Percentiles rank a stretch among this genome's conserved stretches.
phyloP scores from a whole-genome alignment of 2,113 vertebrate genomes.

The Galeopterus variegatus region DNA sequence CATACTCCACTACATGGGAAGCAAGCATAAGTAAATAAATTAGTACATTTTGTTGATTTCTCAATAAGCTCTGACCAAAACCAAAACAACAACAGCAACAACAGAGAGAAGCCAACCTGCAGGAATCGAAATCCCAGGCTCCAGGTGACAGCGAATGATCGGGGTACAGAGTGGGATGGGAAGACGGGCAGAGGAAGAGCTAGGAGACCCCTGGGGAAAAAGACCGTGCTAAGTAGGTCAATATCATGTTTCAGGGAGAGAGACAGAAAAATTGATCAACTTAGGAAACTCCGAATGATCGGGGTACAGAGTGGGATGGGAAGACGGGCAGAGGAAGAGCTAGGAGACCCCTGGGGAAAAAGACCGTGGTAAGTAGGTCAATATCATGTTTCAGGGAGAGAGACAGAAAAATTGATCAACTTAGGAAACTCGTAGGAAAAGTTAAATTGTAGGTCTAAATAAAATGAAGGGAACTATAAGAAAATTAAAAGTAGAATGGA shows the following conservation, averaged over 20 bases:
- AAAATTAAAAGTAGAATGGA: not conserved
- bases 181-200: rapidly evolving
- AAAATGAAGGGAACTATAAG: not conserved
- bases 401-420: not conserved
- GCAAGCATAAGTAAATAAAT: not conserved
- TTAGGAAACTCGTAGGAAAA: not conserved
- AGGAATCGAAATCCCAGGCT: not conserved
- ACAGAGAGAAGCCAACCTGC: rapidly evolving
- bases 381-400: not conserved
- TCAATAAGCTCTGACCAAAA: not conserved
- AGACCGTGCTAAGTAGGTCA: too few species aligned
- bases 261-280: not conserved
- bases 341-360: too few species aligned
- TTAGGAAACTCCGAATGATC: rapidly evolving
- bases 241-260: not conserved
- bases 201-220: too few species aligned
- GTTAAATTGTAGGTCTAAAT: not conserved
- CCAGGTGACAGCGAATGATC: rapidly evolving
- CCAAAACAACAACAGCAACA: rapidly evolving
- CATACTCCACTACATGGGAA: too few species aligned
- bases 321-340: rapidly evolving
- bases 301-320: rapidly evolving
- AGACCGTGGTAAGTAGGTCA: too few species aligned
- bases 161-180: rapidly evolving
- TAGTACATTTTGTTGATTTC: not conserved